Evolutionary conservation across 2,113 vertebrate species (phyloP), one percentile per base, ranked within the genome.

Genomic region (Leptocoma aspasia): DNA sequence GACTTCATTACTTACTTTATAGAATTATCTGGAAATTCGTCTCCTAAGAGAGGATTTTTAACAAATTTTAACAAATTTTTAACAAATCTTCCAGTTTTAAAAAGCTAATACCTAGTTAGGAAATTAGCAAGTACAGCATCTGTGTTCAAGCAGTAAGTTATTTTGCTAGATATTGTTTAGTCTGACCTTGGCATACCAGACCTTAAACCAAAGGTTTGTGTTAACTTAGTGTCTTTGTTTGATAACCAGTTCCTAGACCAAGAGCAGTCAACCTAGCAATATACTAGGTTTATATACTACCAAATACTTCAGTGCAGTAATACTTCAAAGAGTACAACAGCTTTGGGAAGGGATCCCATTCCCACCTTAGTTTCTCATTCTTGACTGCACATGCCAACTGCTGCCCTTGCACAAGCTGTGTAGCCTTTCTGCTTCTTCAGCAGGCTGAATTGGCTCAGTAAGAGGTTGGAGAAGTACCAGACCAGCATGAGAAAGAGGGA

Each of bases 301-400:
- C n/a, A n/a, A n/a, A n/a, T n/a, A n/a, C n/a, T 9, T 61, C 3
- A n/a, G 13, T 49, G 37, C 60, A 39, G 19, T 33, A 28, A 31
- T 35, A 13, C 33, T 57, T 68, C 8, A 42, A 56, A 60, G 70
- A 68, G 2, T 21, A 5, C 28, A 54, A 7, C 16, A 75, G 33
- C 52, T 44, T 10, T 12, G 21, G 63, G 39, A 89, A 56, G 23
- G 33, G 35, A 57, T 80, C 31, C 10, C 9, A 1, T 68, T 85
- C 56, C 28, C 35, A 24, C 45, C 52, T 89, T 15, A 1, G 21
- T 54, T 77, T 59, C 80, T 73, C 20, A 1, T 53, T 94, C 73
- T 31, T 52, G 44, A 39, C 66, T 72, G 37, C 42, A 31, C 30
- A 0, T 1, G 2, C 68, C 1, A 3, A 2, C 28, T 71, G 37